These are phyloP conservation scores for Campopleginae sp. DNA, from an alignment of 2,888 invertebrate species.

Conservation along the genomic window DNA sequence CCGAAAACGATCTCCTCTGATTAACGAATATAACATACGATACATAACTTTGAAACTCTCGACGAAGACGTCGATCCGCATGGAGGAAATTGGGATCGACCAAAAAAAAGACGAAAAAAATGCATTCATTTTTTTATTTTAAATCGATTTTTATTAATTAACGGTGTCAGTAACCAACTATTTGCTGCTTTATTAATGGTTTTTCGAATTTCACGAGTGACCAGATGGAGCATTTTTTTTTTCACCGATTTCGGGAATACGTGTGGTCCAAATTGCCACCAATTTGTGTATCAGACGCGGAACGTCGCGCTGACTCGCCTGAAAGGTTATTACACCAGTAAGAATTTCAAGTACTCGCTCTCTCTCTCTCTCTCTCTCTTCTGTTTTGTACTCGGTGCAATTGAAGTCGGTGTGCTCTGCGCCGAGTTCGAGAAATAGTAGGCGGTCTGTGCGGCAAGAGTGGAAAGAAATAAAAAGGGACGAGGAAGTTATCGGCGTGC, in stretches of 20 bases:
- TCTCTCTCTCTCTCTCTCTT: slow-evolving; percentile 31
- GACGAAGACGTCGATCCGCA: neutral
- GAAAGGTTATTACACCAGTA: slow-evolving; percentile 66
- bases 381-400: slow-evolving; percentile 32
- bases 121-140: too few relatives aligned
- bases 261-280: slow-evolving; percentile 40
- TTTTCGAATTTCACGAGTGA: neutral
- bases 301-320: slow-evolving; percentile 49
- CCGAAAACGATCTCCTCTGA: slow-evolving; percentile 61
- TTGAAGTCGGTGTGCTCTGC: slow-evolving; percentile 29
- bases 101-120: neutral
- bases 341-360: slow-evolving; percentile 50
- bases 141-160: neutral
- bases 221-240: neutral
- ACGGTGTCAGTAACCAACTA: neutral
- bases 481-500: slow-evolving; percentile 62
- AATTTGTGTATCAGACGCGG: slow-evolving; percentile 32
- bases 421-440: slow-evolving; percentile 16
- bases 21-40: slow-evolving; percentile 47
- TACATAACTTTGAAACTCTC: slow-evolving; percentile 7
- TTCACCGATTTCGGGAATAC: neutral
- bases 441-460: slow-evolving; percentile 23
- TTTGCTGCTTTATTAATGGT: neutral
- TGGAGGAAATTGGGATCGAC: neutral
- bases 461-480: slow-evolving; percentile 57